phyloP scores from a whole-genome alignment of 2,888 invertebrate species.

The Unio pictorum region DNA sequence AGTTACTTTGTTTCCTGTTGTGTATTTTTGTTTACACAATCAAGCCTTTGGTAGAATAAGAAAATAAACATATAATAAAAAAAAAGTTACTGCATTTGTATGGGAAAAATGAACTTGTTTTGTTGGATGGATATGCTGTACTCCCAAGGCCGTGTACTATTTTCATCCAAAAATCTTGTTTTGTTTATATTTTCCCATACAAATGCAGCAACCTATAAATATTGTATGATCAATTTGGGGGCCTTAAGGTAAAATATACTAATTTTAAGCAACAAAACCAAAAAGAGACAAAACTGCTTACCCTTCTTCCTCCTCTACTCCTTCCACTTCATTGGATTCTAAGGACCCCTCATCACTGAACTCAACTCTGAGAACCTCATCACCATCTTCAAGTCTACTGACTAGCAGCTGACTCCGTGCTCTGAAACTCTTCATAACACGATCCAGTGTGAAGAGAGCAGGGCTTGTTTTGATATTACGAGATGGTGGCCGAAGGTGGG shows the following conservation, averaged over 20 bases:
- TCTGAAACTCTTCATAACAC: slow-evolving; percentile 71
- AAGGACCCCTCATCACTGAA: slow-evolving; percentile 52
- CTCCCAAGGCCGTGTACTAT: too few relatives aligned
- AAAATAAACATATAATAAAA: too few relatives aligned
- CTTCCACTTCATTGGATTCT: slow-evolving; percentile 17
- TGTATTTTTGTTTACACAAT: too few relatives aligned
- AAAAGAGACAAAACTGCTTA: neutral
- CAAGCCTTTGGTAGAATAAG: too few relatives aligned
- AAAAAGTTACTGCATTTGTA: too few relatives aligned
- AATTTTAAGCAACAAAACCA: neutral
- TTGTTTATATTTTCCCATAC: too few relatives aligned
- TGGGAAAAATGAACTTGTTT: too few relatives aligned
- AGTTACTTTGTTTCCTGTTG: too few relatives aligned
- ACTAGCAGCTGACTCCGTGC: slow-evolving; percentile 69
- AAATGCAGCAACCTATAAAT: too few relatives aligned
- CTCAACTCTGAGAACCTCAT: slow-evolving; percentile 67
- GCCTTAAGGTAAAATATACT: neutral
- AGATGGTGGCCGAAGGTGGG: slow-evolving; percentile 54
- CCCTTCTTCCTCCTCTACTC: slow-evolving; percentile 29
- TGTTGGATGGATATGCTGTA: too few relatives aligned
- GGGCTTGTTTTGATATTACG: slow-evolving; percentile 71
- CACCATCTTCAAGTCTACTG: slow-evolving; percentile 67
- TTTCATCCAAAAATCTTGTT: too few relatives aligned
- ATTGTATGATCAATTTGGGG: too few relatives aligned
- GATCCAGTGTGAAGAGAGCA: slow-evolving; percentile 68